phyloP scores from a whole-genome alignment of 2,797 vertebrate genomes.

The Acanthurus leucopareius region DNA sequence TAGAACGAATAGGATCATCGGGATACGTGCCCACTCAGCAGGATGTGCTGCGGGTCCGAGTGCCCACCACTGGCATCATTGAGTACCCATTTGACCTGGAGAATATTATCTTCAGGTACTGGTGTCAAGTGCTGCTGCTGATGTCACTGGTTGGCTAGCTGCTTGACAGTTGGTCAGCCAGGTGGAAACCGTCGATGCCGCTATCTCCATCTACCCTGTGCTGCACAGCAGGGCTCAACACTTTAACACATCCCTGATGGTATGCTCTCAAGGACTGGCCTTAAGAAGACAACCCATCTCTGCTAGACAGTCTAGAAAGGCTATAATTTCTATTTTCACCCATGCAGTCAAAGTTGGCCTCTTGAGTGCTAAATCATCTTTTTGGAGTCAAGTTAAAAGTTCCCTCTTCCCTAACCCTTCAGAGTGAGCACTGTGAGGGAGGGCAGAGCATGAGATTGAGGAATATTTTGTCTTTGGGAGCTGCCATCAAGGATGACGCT shows the following conservation, averaged over 20 bases:
- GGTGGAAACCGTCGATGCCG: conserved; percentile 63
- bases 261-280: conserved; percentile 66
- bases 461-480: conserved; percentile 67
- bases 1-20: conserved; percentile 80
- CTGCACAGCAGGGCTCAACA: conserved; percentile 64
- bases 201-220: conserved; percentile 59
- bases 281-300: conserved; percentile 6
- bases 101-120: conserved; percentile 88
- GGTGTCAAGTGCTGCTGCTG: conserved; percentile 56
- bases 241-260: conserved; percentile 71
- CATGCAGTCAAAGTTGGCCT: conserved; percentile 23
- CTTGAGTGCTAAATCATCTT: conserved; percentile 20
- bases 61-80: conserved; percentile 88
- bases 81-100: conserved; percentile 87
- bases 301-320: conserved; percentile 15
- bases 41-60: conserved; percentile 86
- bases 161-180: conserved; percentile 58
- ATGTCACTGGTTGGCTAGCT: conserved; percentile 59
- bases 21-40: conserved; percentile 84
- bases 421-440: conserved; percentile 3
- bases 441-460: conserved; percentile 5
- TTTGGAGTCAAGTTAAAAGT: conserved; percentile 33
- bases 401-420: conserved; percentile 20
- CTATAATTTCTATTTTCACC: not conserved
- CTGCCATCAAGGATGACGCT: conserved; percentile 68